These are phyloP conservation scores for Microctenopoma steveboyesi DNA, from an alignment of 2,797 vertebrate genomes.

Conservation along the genomic window DNA sequence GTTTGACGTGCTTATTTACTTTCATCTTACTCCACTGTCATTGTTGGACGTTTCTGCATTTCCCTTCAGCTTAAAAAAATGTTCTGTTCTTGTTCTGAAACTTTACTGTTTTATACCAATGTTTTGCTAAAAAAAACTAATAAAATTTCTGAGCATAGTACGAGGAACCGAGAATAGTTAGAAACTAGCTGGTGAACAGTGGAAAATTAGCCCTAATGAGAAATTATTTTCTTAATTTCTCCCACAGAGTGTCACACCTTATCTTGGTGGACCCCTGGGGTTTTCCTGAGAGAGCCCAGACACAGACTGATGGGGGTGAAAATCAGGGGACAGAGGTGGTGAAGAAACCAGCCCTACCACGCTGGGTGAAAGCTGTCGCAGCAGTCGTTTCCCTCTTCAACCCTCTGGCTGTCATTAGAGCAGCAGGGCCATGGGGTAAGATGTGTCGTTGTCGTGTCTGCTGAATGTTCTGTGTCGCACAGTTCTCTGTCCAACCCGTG, in stretches of 20 bases:
- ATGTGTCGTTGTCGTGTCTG: neutral
- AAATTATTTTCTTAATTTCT: neutral
- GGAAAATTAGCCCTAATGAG: no score
- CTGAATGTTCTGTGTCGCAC: neutral
- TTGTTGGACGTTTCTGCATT: no score
- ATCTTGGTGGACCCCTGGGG: constrained; percentile 93
- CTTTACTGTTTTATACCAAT: no score
- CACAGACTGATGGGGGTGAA: constrained; percentile 36
- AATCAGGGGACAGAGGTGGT: constrained; percentile 68
- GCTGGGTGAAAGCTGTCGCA: constrained; percentile 86
- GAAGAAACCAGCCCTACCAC: constrained; percentile 77
- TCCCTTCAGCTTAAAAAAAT: no score
- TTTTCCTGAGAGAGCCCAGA: constrained; percentile 82
- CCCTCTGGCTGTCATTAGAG: constrained; percentile 89
- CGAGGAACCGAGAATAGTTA: no score
- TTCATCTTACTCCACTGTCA: no score
- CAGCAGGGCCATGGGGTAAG: constrained; percentile 90
- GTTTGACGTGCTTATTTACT: no score
- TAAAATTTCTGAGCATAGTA: no score
- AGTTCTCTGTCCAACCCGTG: neutral
- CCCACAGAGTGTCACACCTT: constrained; percentile 88
- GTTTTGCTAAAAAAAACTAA: no score
- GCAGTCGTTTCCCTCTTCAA: constrained; percentile 86
- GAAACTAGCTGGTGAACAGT: no score
- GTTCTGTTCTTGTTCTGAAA: no score